Evolutionary conservation across 2,113 vertebrate genomes (phyloP).

Genomic region (Tringa solitaria): DNA sequence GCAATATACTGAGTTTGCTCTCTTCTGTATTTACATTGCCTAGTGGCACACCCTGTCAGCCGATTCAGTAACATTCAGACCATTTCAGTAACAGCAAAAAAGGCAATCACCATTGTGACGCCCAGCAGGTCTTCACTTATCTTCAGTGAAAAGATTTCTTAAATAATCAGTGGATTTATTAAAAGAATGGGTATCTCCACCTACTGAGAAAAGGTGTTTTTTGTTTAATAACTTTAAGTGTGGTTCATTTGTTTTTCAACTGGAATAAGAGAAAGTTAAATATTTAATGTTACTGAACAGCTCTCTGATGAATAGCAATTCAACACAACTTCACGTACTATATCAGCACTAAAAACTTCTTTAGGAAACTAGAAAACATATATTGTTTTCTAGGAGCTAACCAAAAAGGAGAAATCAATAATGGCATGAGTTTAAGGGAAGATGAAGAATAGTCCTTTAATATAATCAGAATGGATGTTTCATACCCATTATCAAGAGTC

Average conservation of each 20-base stretch:
- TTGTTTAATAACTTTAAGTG: neutral
- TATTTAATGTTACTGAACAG: neutral
- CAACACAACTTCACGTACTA: neutral
- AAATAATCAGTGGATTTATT: constrained; percentile 6
- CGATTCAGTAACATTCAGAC: neutral
- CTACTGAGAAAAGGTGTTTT: neutral
- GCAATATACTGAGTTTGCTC: neutral
- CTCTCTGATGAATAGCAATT: neutral
- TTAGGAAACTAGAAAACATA: neutral
- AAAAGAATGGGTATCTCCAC: neutral
- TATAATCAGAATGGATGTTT: neutral
- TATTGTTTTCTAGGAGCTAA: neutral
- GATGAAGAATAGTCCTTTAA: neutral
- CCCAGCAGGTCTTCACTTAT: constrained; percentile 23
- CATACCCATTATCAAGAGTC: neutral
- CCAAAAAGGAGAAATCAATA: neutral
- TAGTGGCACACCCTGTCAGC: neutral
- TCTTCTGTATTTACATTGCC: neutral
- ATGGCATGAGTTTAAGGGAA: neutral
- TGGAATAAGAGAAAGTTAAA: neutral
- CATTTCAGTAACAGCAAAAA: neutral
- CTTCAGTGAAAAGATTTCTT: neutral
- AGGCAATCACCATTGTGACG: neutral
- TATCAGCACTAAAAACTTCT: neutral
- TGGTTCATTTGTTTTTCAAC: neutral